These are phyloP conservation scores for Cartodere bifasciata DNA, from an alignment of 2,888 invertebrate genomes.

Conservation along the genomic window DNA sequence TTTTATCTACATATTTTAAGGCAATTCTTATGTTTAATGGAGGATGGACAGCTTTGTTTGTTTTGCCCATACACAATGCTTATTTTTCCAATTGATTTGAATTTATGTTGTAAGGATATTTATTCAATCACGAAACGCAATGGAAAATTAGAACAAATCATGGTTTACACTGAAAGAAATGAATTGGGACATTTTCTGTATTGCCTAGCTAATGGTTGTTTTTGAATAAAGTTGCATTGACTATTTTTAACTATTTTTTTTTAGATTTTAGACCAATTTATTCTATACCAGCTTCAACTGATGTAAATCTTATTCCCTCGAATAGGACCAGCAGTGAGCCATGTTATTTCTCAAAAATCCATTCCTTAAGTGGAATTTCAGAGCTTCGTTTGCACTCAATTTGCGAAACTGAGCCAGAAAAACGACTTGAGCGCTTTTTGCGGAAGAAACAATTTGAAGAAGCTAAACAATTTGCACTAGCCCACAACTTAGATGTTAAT, in stretches of 20 bases:
- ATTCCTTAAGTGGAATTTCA: slow-evolving; percentile 13
- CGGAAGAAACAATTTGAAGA: slow-evolving; percentile 35
- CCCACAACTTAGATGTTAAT: slow-evolving; percentile 32
- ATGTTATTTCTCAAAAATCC: slow-evolving; percentile 21
- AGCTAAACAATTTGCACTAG: slow-evolving; percentile 36
- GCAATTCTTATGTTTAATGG: too few species aligned
- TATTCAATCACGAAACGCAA: too few species aligned
- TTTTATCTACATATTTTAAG: too few species aligned
- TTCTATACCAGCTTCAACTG: slow-evolving; percentile 20
- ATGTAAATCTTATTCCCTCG: slow-evolving; percentile 19
- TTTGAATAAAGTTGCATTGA: too few species aligned
- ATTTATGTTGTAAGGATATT: too few species aligned
- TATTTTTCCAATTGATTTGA: too few species aligned
- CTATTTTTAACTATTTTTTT: slow-evolving; percentile 11
- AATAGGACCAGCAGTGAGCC: slow-evolving; percentile 24
- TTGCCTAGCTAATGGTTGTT: too few species aligned
- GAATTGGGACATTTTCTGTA: too few species aligned
- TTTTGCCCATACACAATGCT: too few species aligned
- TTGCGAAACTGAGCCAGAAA: slow-evolving; percentile 36
- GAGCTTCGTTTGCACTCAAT: slow-evolving; percentile 26
- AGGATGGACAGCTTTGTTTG: too few species aligned
- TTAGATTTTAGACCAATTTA: slow-evolving; percentile 19
- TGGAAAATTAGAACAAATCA: too few species aligned
- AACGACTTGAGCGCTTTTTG: slow-evolving; percentile 35
- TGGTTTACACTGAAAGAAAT: too few species aligned